Evolutionary conservation across 2,888 invertebrate genomes (phyloP).

Genomic region (Pachymerium ferrugineum): DNA sequence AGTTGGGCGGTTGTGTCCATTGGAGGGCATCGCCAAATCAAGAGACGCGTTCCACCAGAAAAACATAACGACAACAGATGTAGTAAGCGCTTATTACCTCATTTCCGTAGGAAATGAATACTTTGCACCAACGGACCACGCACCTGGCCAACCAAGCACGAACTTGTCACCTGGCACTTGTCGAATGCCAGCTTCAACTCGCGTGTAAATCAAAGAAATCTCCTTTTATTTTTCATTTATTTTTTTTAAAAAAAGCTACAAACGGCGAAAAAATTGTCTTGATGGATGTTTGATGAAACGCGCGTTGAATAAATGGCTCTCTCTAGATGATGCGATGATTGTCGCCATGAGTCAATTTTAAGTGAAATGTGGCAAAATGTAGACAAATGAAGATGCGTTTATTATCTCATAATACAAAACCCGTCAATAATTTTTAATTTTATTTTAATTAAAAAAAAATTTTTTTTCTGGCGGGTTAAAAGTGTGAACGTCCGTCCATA

Average conservation of each 20-base stretch:
- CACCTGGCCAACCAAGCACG: constrained; percentile 27
- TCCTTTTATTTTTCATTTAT: background rate
- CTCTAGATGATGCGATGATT: background rate
- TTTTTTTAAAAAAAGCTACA: too few species aligned
- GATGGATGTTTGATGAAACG: too few species aligned
- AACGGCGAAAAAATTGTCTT: too few species aligned
- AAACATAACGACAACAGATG: constrained; percentile 24
- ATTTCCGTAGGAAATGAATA: constrained; percentile 27
- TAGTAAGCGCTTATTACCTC: constrained; percentile 22
- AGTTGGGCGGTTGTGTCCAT: background rate
- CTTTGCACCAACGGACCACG: constrained; percentile 27
- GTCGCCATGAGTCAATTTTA: constrained; percentile 2
- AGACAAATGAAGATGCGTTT: constrained; percentile 22
- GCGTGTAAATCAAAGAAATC: constrained; percentile 24
- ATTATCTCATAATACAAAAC: background rate
- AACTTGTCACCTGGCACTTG: constrained; percentile 27
- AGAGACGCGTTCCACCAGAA: constrained; percentile 22
- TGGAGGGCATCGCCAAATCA: constrained; percentile 9
- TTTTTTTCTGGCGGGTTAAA: constrained; percentile 5
- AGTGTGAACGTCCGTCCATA: background rate
- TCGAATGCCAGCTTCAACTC: background rate
- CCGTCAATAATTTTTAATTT: background rate
- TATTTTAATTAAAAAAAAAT: background rate
- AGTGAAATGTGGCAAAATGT: background rate
- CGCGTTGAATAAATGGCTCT: background rate